Evolutionary conservation across 2,888 invertebrate genomes (phyloP), one percentile per base, ranked within the genome.

Genomic region (Oscheius onirici): DNA sequence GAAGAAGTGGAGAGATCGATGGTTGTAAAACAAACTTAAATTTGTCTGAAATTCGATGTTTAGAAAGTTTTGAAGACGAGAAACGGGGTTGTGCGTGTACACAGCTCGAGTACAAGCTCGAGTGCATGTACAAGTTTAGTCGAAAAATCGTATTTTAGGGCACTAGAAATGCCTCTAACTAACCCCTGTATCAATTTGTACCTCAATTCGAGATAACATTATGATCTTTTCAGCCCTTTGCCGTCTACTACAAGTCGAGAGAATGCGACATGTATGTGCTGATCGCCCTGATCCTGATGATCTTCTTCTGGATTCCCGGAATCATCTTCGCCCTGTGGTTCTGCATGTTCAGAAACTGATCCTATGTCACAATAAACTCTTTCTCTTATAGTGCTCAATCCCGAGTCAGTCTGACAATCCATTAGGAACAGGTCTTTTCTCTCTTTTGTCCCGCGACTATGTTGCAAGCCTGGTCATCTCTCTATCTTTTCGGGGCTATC

Each of bases 271-370:
- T 72, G 1, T 28, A 69, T 44, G 76, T 78, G 22, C 40, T 76
- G 13, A 78, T 78, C 63, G 74, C 72, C 41, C 57, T 78, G n/a
- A 44, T 78, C 17, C 69, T 78, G 11, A 74, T 74, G 63, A 15
- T 78, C 15, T 46, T 78, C 40, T 78, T 75, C 70, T 78, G 77
- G 77, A n/a, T 77, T 41, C 77, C 77, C 24, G 77, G 70, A n/a
- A 73, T 77, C 43, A 24, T 77, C 44, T 75, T 58, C 69, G 77
- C 77, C 3, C 63, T 75, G 66, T 77, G 72, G 70, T 69, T 75
- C 54, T 77, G 75, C 54, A 73, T 77, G 46, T 51, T 66, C 51
- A 28, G 34, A 11, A 34, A 52, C n/a, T 66, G 24, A 66, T 15
- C 41, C 11, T 11, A n/a, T 13, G 2, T 41, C 11, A 40, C 40